A percentile compares a stretch with the other conserved stretches of the same genome.
Evolutionary conservation across 2,888 invertebrate species (phyloP).

Genomic region (Calameuta filiformis): DNA sequence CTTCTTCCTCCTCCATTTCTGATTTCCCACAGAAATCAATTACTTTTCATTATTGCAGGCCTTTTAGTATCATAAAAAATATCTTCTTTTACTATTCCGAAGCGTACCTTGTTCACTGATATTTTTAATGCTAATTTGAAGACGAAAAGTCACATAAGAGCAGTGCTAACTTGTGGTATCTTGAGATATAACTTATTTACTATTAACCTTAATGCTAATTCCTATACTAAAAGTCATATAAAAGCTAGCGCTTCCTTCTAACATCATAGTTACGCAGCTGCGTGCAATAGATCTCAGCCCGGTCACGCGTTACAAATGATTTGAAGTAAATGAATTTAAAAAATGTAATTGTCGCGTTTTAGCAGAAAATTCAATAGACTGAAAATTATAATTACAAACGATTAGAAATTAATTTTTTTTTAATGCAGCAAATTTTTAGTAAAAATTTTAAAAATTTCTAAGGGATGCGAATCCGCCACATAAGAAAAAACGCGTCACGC

Average conservation of each 20-base stretch:
- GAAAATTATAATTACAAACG: not conserved
- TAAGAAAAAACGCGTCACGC: constrained; percentile 10
- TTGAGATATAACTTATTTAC: not conserved
- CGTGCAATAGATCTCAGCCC: not conserved
- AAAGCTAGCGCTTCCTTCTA: not conserved
- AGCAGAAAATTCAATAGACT: not conserved
- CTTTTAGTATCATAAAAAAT: not conserved
- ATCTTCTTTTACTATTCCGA: no score
- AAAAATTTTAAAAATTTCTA: not conserved
- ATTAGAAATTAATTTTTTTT: not conserved
- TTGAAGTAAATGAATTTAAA: not conserved
- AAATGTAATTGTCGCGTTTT: not conserved
- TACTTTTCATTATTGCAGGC: not conserved
- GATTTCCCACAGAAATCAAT: not conserved
- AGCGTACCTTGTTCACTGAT: no score
- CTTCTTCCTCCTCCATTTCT: not conserved
- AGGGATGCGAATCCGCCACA: not conserved
- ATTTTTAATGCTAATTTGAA: no score
- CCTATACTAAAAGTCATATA: not conserved
- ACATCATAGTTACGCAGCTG: not conserved
- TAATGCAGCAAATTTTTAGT: not conserved
- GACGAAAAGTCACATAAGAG: no score
- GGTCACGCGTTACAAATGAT: no score
- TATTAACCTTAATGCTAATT: no score
- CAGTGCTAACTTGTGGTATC: no score